Evolutionary conservation across 2,888 invertebrate genomes (phyloP), one percentile per base, ranked within the genome.

Genomic region (Melipona bicolor): DNA sequence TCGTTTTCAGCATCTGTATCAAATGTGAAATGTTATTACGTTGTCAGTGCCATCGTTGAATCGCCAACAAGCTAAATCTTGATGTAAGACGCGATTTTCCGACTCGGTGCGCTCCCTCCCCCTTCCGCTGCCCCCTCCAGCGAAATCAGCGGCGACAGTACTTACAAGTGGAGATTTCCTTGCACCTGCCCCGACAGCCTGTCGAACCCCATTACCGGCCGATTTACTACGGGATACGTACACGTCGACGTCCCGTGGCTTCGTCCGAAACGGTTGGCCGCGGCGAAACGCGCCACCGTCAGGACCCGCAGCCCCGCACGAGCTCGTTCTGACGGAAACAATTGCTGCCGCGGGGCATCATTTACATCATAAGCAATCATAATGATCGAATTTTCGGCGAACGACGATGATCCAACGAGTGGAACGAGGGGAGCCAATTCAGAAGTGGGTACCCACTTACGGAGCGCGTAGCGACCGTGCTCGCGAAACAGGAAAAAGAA

Each of bases 321-420:
- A 91, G 90, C 88, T 92, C 92, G 90, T 90, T 93, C 93, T 90
- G 87, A 84, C 91, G 94, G 94, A 94, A 94, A 93, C 93, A 94
- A 94, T 94, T 92, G 94, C 91, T 93, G 95, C 95, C 95, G 92
- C 94, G 92, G 95, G 95, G 95, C 95, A 95, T 95, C 95, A 95
- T 95, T 95, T 95, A 95, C 95, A 95, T 95, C 95, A 95, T 95
- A 95, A 95, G 95, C 94, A 94, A 94, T 94, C 94, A 94, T 94
- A 94, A 94, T 93, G 94, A 94, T 94, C 93, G 93, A 94, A 94
- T 94, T 94, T 94, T 94, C 93, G 93, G 90, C 92, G 94, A 94
- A 93, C 93, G 93, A 92, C 92, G 93, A 94, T 93, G 94, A 94
- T 94, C 94, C 93, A 92, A 93, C 93, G 94, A 94, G 94, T 94